Base-by-base conservation (phyloP, 2,113 vertebrate genomes). In the Festucalex cinctus region DNA sequence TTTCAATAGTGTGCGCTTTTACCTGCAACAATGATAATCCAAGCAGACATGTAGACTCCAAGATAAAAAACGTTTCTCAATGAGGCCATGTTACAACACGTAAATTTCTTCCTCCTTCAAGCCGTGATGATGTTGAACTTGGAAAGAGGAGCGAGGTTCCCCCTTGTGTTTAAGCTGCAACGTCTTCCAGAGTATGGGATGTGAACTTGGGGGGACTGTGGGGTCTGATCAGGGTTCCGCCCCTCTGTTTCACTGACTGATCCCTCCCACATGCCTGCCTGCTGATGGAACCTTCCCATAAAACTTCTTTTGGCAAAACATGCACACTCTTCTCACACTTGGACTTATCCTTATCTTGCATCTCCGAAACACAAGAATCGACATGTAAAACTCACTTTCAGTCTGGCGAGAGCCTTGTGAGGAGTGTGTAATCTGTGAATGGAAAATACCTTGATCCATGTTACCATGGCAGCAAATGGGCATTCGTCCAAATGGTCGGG, bases 231-330 rank as follows among this genome's bases (percentile, higher is more conserved):
- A 73, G 64, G 68, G 71, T 62, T 71, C 69, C 13, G 64, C 70
- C 71, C 78, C 10, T 68, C 20, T 19, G 14, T 39, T 76, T 61
- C 0, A 57, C 28, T 17, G 65, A 59, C 67, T 81, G 70, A 76
- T 66, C 72, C 81, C 70, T 68, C 81, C 83, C 79, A 77, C 79
- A 76, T 72, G 70, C 14, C 56, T 70, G 49, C 67, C 35, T 41
- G 13, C 46, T 62, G 57, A 64, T 53, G 22, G 48, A 54, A 65
- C 54, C 1, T 62, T 74, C 44, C 28, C 51, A 54, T 54, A 22
- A 53, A 54, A 5, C 17, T 44, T 26, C 46, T 51, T 48, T 46
- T 17, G 26, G 39, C 43, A 9, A 17, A 56, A 9, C 28, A 48
- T 54, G 22, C 24, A 53, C 26, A 19, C n/a, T 46, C 1, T 3